Evolutionary conservation across 2,888 invertebrate species (phyloP).

Genomic region (Oxytorus armatus): DNA sequence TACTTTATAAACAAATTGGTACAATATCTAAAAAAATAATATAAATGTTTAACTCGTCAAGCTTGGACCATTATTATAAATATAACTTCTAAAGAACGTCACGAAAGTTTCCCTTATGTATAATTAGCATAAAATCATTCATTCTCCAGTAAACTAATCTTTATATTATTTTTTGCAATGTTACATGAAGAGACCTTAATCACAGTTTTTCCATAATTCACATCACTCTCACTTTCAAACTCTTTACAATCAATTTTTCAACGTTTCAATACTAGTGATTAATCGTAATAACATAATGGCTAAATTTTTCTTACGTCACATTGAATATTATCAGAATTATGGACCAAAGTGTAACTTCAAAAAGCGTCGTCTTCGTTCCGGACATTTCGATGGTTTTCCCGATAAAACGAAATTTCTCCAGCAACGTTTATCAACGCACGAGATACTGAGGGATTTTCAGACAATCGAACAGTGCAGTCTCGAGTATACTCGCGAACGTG

Average conservation of each 20-base stretch:
- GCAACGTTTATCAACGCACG: constrained; percentile 88
- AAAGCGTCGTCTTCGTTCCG: constrained; percentile 92
- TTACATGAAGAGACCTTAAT: too few relatives aligned
- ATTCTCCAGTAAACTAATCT: too few relatives aligned
- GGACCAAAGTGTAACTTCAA: constrained; percentile 99
- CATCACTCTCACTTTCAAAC: too few relatives aligned
- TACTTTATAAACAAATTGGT: too few relatives aligned
- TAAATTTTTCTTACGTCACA: background rate
- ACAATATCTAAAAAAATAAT: too few relatives aligned
- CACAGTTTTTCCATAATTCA: too few relatives aligned
- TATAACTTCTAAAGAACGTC: too few relatives aligned
- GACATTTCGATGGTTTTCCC: constrained; percentile 95
- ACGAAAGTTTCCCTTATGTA: too few relatives aligned
- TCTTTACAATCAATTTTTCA: background rate
- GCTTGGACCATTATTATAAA: too few relatives aligned
- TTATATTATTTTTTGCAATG: too few relatives aligned
- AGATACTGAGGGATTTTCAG: constrained; percentile 89
- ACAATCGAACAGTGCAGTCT: constrained; percentile 98
- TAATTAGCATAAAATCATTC: too few relatives aligned
- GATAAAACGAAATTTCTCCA: constrained; percentile 91
- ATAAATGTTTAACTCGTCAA: too few relatives aligned
- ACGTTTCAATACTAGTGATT: background rate
- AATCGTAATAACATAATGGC: background rate
- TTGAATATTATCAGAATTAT: constrained; percentile 89
- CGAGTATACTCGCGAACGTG: constrained; percentile 94